Evolutionary conservation across 1,140 invertebrate genomes (phyloP).

Genomic region (Lycorma delicatula): DNA sequence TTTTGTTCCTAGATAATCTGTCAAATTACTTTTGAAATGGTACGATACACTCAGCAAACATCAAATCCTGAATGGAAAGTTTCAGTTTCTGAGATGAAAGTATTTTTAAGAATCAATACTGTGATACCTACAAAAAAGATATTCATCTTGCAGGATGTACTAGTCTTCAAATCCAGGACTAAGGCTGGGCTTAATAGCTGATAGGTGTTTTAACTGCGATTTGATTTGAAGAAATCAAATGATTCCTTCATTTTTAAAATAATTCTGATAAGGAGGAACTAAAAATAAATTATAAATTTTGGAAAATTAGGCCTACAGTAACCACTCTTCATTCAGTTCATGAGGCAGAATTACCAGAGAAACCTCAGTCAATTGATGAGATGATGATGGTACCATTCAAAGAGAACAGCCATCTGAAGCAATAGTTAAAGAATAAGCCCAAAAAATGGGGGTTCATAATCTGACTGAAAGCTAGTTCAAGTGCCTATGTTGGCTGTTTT

Average conservation of each 20-base stretch:
- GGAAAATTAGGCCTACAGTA: conserved; percentile 28
- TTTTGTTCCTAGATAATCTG: too few relatives aligned
- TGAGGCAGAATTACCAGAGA: conserved; percentile 28
- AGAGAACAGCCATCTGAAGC: too few relatives aligned
- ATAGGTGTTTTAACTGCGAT: conserved; percentile 26
- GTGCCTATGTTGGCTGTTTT: too few relatives aligned
- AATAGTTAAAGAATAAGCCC: too few relatives aligned
- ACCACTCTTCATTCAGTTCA: conserved; percentile 24
- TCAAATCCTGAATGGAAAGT: too few relatives aligned
- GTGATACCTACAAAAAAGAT: conserved; percentile 19
- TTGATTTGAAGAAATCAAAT: conserved; percentile 28
- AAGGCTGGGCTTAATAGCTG: conserved; percentile 15
- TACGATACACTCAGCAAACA: too few relatives aligned
- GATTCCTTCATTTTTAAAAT: conserved; percentile 31
- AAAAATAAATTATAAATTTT: conserved; percentile 16
- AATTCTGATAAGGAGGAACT: conserved; percentile 23
- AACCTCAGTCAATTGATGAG: conserved; percentile 33
- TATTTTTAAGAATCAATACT: conserved; percentile 16
- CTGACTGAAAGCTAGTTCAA: too few relatives aligned
- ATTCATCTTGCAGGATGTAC: conserved; percentile 12
- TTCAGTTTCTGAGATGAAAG: conserved; percentile 9
- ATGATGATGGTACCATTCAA: conserved; percentile 33
- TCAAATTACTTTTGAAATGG: too few relatives aligned
- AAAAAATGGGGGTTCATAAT: too few relatives aligned
- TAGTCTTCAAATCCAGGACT: conserved; percentile 14